Base-by-base conservation (phyloP, 2,888 invertebrate genomes). In the Thecocarcelia acutangulata region DNA sequence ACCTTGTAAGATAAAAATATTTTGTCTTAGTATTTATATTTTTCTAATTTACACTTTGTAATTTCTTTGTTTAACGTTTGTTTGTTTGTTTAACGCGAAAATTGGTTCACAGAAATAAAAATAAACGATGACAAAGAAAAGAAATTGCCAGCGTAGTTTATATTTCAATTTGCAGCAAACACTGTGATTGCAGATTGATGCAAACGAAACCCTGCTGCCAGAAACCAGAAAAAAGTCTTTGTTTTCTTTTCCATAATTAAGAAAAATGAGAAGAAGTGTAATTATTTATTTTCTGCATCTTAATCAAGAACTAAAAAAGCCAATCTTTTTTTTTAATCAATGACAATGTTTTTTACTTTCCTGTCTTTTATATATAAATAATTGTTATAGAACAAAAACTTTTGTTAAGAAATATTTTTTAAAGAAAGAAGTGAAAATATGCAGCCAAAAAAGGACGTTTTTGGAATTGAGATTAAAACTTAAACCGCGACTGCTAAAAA, bases 251-350 rank as follows among this genome's bases (percentile, higher is more conserved):
- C 33, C 33, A 63, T 68, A 21, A 19, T 64, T 46, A n/a, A 3
- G 19, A 15, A 58, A 64, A 52, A 46, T 37, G 12, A 37, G 17
- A n/a, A 61, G 56, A 61, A 59, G 63, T 61, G 69, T 52, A 82
- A 82, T 82, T 82, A 82, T 77, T 73, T 59, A 77, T 77, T 68
- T 75, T 61, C 52, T 70, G 64, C 69, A 69, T 82, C 69, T 78
- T 66, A 82, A 82, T 82, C 69, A 77, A 46, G 17, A 2, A 56
- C 8, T 58, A 74, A 46, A 64, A 64, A 44, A 74, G 82, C 69
- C 78, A 82, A 78, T 82, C 5, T 80, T 28, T 33, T 33, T 33
- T 5, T 80, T 78, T 78, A 82, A 82, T 82, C 82, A 82, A 82
- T 54, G 70, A 24, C 58, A 61, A 59, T 52, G 13, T n/a, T 48